Percentiles rank a stretch among this genome's conserved stretches.
phyloP scores from a whole-genome alignment of 2,113 vertebrate genomes.

The Periophthalmus modestus region DNA sequence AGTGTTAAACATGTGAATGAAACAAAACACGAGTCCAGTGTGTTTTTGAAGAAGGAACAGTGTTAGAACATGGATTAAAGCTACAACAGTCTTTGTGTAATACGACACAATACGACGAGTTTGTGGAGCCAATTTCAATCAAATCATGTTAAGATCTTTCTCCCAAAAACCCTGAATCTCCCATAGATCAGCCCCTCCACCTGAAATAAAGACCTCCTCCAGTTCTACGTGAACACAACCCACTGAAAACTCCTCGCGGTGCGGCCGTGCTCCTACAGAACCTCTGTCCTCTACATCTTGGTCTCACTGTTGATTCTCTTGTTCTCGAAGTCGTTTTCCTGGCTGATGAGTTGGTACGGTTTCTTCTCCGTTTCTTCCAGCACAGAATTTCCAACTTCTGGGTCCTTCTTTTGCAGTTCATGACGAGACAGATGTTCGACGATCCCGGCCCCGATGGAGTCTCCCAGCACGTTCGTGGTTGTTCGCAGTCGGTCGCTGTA shows the following conservation, averaged over 20 bases:
- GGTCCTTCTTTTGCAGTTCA: constrained; percentile 83
- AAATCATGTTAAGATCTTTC: too few species aligned
- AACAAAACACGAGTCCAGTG: too few species aligned
- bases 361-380: constrained; percentile 93
- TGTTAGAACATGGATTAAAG: too few species aligned
- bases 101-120: too few species aligned
- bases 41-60: too few species aligned
- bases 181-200: neutral
- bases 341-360: constrained; percentile 86
- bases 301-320: constrained; percentile 88
- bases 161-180: too few species aligned
- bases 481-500: constrained; percentile 92
- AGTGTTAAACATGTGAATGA: too few species aligned
- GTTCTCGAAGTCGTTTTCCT: constrained; percentile 82
- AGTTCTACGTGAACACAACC: neutral
- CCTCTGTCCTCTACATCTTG: constrained; percentile 85
- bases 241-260: constrained; percentile 23
- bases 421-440: constrained; percentile 92
- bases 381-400: constrained; percentile 87
- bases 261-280: constrained; percentile 11
- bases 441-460: constrained; percentile 94
- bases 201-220: neutral
- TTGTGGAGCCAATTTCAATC: too few species aligned
- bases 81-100: too few species aligned
- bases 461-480: constrained; percentile 92